Conservation (phyloP, 2,797 vertebrate species). For the Petrocephalus schoutedeni region DNA sequence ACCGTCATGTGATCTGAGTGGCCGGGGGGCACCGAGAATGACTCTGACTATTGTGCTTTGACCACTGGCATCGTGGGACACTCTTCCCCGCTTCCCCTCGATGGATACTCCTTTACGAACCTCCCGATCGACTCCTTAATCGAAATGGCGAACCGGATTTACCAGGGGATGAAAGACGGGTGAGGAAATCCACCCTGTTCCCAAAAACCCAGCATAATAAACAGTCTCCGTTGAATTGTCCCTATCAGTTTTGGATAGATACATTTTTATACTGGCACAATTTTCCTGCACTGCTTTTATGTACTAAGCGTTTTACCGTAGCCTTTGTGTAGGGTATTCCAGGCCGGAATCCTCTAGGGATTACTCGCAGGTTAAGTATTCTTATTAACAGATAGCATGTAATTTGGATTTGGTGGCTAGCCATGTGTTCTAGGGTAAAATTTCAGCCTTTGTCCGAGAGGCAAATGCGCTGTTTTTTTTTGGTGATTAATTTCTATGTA, state of each 20-base stretch:
- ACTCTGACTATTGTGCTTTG: conserved; percentile 8
- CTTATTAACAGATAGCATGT: background rate
- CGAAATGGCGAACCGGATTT: background rate
- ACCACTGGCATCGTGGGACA: background rate
- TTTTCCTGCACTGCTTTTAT: background rate
- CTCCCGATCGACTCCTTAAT: background rate
- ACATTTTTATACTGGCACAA: background rate
- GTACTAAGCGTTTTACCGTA: background rate
- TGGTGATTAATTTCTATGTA: conserved; percentile 14
- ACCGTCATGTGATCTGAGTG: conserved; percentile 8
- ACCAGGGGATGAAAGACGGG: background rate
- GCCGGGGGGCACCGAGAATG: background rate
- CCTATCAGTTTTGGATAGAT: conserved; percentile 14
- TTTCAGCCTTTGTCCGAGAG: background rate
- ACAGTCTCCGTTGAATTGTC: background rate
- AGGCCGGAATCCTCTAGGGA: background rate
- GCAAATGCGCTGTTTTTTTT: background rate
- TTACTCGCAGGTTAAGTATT: background rate
- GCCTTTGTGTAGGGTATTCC: background rate
- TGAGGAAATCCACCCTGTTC: background rate
- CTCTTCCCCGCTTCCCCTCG: background rate
- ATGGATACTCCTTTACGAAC: background rate
- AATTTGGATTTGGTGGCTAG: conserved; percentile 2
- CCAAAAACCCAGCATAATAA: background rate
- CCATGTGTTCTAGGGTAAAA: background rate